phyloP scores from a whole-genome alignment of 2,888 invertebrate species.

The Julus scandinavius region DNA sequence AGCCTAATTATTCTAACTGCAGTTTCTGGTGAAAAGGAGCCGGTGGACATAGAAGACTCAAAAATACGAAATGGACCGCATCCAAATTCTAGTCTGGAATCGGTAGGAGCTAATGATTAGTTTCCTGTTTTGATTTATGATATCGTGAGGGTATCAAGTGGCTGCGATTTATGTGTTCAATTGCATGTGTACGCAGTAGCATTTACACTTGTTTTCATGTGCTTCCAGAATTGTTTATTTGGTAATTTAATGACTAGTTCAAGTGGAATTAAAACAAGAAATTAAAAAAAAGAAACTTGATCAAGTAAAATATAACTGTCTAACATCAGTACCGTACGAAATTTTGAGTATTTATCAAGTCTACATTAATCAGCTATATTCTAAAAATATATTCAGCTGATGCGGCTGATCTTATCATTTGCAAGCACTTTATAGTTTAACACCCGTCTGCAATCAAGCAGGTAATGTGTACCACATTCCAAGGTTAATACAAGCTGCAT shows the following conservation, averaged over 20 bases:
- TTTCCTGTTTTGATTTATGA: slow-evolving; percentile 24
- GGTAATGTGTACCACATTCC: not conserved
- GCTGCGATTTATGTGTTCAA: not conserved
- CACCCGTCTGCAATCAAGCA: slow-evolving; percentile 1
- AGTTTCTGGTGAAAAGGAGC: slow-evolving; percentile 53
- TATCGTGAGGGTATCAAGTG: not conserved
- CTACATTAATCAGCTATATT: too few species aligned
- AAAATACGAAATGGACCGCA: slow-evolving; percentile 8
- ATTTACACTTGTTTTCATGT: not conserved
- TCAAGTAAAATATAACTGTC: not conserved
- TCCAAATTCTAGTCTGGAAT: slow-evolving; percentile 6
- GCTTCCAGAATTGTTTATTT: not conserved
- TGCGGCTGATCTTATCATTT: not conserved
- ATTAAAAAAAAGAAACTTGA: not conserved
- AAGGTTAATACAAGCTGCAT: not conserved
- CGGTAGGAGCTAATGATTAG: slow-evolving; percentile 9
- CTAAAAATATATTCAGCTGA: not conserved
- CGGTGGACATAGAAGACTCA: slow-evolving; percentile 51
- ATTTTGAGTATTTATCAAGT: not conserved
- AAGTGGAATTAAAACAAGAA: not conserved
- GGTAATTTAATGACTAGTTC: not conserved
- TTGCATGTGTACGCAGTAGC: not conserved
- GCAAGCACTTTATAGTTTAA: not conserved
- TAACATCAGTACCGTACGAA: not conserved
- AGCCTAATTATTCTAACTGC: not conserved